A percentile compares a stretch with the other conserved stretches of the same genome.
Evolutionary conservation across 1,140 invertebrate genomes (phyloP).

Genomic region (Saccostrea glomerata): DNA sequence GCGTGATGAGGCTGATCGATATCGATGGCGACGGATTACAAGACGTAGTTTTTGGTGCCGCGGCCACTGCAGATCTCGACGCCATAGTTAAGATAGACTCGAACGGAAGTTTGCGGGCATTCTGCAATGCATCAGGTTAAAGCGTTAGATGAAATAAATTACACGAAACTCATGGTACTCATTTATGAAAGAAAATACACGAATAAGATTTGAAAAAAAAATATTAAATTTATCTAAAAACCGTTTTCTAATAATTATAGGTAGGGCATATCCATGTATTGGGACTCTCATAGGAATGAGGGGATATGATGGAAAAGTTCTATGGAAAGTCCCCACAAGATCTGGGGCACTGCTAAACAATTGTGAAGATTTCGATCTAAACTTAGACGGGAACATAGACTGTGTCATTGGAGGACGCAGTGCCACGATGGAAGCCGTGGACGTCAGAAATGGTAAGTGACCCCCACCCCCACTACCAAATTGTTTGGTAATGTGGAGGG

Average conservation of each 20-base stretch:
- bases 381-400: constrained; percentile 71
- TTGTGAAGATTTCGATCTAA: constrained; percentile 73
- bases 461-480: too few relatives aligned
- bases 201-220: too few relatives aligned
- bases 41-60: constrained; percentile 70
- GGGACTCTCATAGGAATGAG: constrained; percentile 66
- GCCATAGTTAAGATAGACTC: neutral
- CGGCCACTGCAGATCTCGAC: constrained; percentile 36
- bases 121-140: neutral
- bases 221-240: neutral
- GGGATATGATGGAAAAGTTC: constrained; percentile 71
- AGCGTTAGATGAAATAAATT: neutral
- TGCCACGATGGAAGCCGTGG: constrained; percentile 69
- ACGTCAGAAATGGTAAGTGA: constrained; percentile 67
- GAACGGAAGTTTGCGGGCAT: neutral
- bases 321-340: constrained; percentile 69
- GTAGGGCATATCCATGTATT: constrained; percentile 62
- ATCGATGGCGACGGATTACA: constrained; percentile 71
- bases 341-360: constrained; percentile 65
- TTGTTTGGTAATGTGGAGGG: too few relatives aligned
- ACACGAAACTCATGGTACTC: neutral
- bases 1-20: constrained; percentile 70
- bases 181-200: neutral
- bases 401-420: constrained; percentile 72
- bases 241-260: constrained; percentile 47